Base-by-base conservation (phyloP, 2,888 invertebrate species). In the Cecidostiba fungosa region DNA sequence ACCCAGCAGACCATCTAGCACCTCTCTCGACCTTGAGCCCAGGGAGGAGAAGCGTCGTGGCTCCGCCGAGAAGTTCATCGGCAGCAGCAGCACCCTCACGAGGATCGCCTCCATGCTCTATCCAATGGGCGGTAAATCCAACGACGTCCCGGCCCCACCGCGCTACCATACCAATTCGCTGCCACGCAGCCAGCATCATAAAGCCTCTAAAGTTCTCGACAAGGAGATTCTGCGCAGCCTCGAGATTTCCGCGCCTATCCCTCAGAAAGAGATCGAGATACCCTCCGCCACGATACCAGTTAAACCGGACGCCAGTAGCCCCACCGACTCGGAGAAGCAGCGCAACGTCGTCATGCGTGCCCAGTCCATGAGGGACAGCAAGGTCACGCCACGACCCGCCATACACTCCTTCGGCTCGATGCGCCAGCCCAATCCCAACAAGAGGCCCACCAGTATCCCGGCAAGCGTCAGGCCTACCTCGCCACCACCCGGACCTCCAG, bases 161-260 rank as follows among this genome's bases (percentile, higher is more conserved):
- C 94, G 95, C 88, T 93, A 94, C 76, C 95, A 94, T 87, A 93
- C 92, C 1, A 95, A 95, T 88, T 95, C 95, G 0, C 89, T 96
- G 32, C 95, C 96, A 0, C 95, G 95, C 88, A 94, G 94, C 76
- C 94, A 95, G 81, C 94, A 95, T 82, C 95, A 95, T 87, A 96
- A 96, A 92, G 94, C 95, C 12, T 95, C 95, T 81, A 97, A 97
- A 88, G 94, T 94, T 0, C 94, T 96, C 0, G 97, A 97, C 90
- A 96, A 96, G 90, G 96, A 96, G 19, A 94, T 96, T 0, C 91
- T 98, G 79, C 95, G 97, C 77, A 96, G 95, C 83, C 94, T 98
- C 78, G 96, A 97, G 92, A 98, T 98, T 90, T 98, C 98, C 0
- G 95, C 96, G 90, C 98, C 98, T 0, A 97, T 98, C 89, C 95